phyloP scores from a whole-genome alignment of 2,797 vertebrate genomes.

The Benthosema pterotum region DNA sequence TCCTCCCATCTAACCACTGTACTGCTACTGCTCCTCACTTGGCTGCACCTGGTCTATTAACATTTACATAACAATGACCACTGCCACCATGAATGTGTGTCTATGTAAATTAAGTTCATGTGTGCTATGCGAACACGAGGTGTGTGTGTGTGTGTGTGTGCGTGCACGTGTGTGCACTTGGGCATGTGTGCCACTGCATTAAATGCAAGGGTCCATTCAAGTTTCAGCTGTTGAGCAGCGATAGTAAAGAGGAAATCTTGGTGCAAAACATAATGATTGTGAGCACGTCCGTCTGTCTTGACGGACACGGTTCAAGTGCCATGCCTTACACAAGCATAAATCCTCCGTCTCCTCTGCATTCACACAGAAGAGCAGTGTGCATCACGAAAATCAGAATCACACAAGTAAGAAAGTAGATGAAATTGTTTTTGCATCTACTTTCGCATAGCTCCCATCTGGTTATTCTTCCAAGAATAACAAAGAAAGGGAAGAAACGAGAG shows the following conservation, averaged over 20 bases:
- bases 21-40: conserved; percentile 33
- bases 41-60: conserved; percentile 59
- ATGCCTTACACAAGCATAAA: too few species aligned
- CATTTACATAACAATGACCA: conserved; percentile 75
- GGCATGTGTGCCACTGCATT: background rate
- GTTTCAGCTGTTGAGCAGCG: conserved; percentile 22
- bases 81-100: conserved; percentile 24
- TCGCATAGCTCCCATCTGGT: too few species aligned
- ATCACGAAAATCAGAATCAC: too few species aligned
- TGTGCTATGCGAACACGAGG: too few species aligned
- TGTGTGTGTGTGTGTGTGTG: conserved; percentile 13
- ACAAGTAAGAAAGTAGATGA: too few species aligned
- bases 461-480: too few species aligned
- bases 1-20: conserved; percentile 31
- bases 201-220: conserved; percentile 17
- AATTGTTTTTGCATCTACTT: too few species aligned
- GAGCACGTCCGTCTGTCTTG: background rate
- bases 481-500: too few species aligned
- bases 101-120: background rate
- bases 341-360: too few species aligned
- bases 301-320: too few species aligned
- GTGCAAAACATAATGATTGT: conserved; percentile 31
- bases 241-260: conserved; percentile 26
- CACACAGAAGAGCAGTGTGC: too few species aligned
- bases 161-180: background rate